phyloP scores from a whole-genome alignment of 2,797 vertebrate species.

The Taeniopygia guttata region DNA sequence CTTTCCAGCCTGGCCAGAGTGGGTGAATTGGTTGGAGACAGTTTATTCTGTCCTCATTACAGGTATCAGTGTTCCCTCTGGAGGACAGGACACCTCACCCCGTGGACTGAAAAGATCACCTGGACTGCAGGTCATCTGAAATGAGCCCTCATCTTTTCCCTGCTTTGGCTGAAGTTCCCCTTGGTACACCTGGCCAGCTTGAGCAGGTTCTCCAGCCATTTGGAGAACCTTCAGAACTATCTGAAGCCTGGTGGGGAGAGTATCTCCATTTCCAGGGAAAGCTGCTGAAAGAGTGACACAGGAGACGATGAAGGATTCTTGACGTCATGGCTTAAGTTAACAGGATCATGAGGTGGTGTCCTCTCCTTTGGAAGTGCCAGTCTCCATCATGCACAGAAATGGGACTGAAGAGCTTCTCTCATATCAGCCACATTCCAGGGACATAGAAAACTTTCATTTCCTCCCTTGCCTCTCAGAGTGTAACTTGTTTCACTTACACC shows the following conservation, averaged over 20 bases:
- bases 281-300: neutral
- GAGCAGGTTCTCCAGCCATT: neutral
- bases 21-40: neutral
- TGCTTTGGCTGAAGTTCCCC: neutral
- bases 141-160: neutral
- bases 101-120: accelerated
- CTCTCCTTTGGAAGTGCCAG: neutral
- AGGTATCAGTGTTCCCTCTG: neutral
- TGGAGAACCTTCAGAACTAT: neutral
- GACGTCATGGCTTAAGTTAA: neutral
- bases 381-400: neutral
- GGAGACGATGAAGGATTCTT: neutral
- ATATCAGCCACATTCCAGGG: neutral
- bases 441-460: neutral
- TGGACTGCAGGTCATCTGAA: neutral
- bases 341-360: accelerated
- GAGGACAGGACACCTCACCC: neutral
- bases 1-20: neutral
- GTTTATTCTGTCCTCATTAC: neutral
- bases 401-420: neutral
- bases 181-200: neutral
- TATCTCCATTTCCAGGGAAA: neutral
- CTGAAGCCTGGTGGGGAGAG: neutral
- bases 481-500: neutral
- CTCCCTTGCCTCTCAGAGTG: neutral